Evolutionary conservation across 2,113 vertebrate species (phyloP).

Genomic region (Vulpes vulpes): DNA sequence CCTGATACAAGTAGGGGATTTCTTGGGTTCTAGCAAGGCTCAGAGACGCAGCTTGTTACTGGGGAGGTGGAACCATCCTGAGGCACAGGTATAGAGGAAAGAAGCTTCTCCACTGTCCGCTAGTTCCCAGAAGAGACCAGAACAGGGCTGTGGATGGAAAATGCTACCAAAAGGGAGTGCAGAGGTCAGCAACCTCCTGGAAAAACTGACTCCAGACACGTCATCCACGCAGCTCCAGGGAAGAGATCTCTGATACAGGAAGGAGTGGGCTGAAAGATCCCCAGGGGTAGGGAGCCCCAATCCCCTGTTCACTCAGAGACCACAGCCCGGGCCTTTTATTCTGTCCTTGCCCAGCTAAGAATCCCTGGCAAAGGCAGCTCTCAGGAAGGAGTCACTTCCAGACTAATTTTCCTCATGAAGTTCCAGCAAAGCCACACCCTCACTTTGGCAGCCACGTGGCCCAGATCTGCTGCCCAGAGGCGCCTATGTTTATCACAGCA

Average conservation of each 20-base stretch:
- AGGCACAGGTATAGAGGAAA: not conserved
- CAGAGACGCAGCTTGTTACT: not conserved
- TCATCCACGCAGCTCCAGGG: not conserved
- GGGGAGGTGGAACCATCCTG: not conserved
- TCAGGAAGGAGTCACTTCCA: not conserved
- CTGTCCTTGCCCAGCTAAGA: not conserved
- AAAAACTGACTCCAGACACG: not conserved
- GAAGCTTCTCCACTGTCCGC: not conserved
- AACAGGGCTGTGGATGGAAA: not conserved
- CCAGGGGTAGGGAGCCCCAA: not conserved
- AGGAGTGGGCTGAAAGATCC: no score
- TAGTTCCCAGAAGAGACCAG: not conserved
- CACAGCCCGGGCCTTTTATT: not conserved
- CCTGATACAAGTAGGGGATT: not conserved
- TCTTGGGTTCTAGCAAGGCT: not conserved
- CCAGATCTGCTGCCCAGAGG: not conserved
- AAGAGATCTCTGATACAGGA: not conserved
- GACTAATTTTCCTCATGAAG: not conserved
- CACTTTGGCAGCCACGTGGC: not conserved
- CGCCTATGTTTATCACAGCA: accelerated
- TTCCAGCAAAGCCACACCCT: not conserved
- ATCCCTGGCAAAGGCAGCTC: not conserved
- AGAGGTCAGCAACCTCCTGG: not conserved
- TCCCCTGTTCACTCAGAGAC: no score
- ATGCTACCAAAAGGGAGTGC: not conserved